A percentile compares a stretch with the other conserved stretches of the same genome.
Conservation (phyloP, 2,888 invertebrate genomes). For the Idaea aversata region DNA sequence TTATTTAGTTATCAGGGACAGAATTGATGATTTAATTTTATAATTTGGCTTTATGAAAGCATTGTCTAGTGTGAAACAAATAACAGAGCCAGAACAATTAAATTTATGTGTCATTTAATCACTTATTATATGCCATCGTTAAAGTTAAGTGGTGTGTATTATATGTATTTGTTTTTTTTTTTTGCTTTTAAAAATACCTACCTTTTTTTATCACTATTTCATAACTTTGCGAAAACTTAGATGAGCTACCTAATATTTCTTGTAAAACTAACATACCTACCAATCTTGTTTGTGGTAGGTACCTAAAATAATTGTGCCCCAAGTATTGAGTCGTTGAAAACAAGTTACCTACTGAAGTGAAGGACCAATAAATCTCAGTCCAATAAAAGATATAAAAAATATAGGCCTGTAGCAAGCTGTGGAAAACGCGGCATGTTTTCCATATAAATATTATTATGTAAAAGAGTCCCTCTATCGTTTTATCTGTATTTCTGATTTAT, state of each 20-base stretch:
- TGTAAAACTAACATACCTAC: neutral
- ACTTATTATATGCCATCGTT: neutral
- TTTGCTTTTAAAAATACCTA: neutral
- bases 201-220: neutral
- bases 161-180: too few species aligned
- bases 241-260: too few species aligned
- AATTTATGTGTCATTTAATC: neutral
- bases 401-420: neutral
- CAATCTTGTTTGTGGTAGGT: neutral
- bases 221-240: neutral
- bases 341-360: neutral
- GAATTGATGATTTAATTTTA: neutral
- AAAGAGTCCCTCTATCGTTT: neutral
- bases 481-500: slow-evolving; percentile 4
- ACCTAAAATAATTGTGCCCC: neutral
- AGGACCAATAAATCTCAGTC: neutral
- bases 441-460: neutral
- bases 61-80: slow-evolving; percentile 1
- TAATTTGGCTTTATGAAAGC: neutral
- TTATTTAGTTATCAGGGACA: neutral
- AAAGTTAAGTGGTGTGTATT: too few species aligned
- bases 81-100: neutral
- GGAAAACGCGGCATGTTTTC: neutral
- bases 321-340: neutral
- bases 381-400: neutral